Conservation (phyloP, 2,113 vertebrate genomes). For the Lycaon pictus region DNA sequence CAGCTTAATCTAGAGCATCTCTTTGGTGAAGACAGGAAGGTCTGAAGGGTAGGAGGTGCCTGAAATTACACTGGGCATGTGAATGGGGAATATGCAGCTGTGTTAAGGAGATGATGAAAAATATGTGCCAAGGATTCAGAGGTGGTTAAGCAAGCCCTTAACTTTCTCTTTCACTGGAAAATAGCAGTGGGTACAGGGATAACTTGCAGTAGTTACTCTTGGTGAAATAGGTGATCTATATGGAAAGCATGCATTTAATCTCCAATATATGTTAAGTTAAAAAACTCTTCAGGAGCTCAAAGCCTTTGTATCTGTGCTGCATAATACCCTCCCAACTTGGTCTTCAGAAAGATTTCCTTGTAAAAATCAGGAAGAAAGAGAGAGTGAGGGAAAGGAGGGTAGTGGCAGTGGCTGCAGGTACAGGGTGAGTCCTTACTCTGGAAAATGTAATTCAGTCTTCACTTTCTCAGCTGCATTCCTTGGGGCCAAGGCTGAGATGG, state of each 20-base stretch:
- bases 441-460: conserved; percentile 62
- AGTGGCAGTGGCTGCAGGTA: not conserved
- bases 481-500: conserved; percentile 40
- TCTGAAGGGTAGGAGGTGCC: not conserved
- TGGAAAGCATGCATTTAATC: conserved; percentile 32
- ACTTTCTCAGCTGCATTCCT: conserved; percentile 47
- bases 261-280: conserved; percentile 48
- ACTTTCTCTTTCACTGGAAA: conserved; percentile 26
- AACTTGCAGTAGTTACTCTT: conserved; percentile 47
- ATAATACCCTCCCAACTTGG: not conserved
- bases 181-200: conserved; percentile 14
- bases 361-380: not conserved
- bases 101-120: conserved; percentile 3
- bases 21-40: conserved; percentile 4
- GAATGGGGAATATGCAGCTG: not conserved
- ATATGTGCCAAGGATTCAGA: not conserved
- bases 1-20: not conserved
- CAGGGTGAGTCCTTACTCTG: conserved; percentile 17
- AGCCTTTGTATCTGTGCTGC: not conserved
- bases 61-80: not conserved
- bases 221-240: not conserved
- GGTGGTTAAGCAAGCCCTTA: not conserved
- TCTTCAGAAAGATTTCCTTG: conserved; percentile 48
- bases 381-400: not conserved
- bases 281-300: conserved; percentile 19